Evolutionary conservation across 2,888 invertebrate species (phyloP).

Genomic region (Euproctis similis): DNA sequence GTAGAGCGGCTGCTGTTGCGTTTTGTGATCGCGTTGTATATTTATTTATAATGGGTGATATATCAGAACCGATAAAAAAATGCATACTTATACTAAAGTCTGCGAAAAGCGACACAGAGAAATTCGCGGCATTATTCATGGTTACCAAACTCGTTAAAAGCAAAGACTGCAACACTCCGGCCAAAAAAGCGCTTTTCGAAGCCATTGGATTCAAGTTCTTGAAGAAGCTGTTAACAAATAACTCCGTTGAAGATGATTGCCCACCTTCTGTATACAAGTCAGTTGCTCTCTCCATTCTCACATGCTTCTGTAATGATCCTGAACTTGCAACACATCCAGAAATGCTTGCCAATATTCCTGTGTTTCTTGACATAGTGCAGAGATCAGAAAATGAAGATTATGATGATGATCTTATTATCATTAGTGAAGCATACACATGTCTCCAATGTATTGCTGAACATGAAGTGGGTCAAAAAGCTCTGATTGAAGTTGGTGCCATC

Average conservation of each 20-base stretch:
- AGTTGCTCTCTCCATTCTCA: slow-evolving; percentile 90
- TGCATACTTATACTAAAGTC: slow-evolving; percentile 87
- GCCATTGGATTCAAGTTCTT: slow-evolving; percentile 93
- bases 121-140: slow-evolving; percentile 93
- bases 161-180: slow-evolving; percentile 84
- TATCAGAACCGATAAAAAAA: slow-evolving; percentile 89
- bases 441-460: slow-evolving; percentile 87
- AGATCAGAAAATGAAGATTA: slow-evolving; percentile 89
- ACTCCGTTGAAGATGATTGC: slow-evolving; percentile 89
- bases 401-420: slow-evolving; percentile 89
- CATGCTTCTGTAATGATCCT: slow-evolving; percentile 89
- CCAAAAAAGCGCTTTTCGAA: slow-evolving; percentile 89
- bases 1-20: slow-evolving; percentile 66
- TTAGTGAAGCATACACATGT: slow-evolving; percentile 90
- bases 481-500: slow-evolving; percentile 86
- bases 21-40: slow-evolving; percentile 55
- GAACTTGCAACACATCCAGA: slow-evolving; percentile 88
- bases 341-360: slow-evolving; percentile 88
- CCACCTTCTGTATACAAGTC: slow-evolving; percentile 93
- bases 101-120: slow-evolving; percentile 90
- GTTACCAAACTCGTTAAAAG: slow-evolving; percentile 92
- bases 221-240: slow-evolving; percentile 84
- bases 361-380: slow-evolving; percentile 88
- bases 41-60: slow-evolving; percentile 70
- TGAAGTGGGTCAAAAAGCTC: slow-evolving; percentile 85